Base-by-base conservation (phyloP, 2,888 invertebrate species). In the Drosophila barbarae region DNA sequence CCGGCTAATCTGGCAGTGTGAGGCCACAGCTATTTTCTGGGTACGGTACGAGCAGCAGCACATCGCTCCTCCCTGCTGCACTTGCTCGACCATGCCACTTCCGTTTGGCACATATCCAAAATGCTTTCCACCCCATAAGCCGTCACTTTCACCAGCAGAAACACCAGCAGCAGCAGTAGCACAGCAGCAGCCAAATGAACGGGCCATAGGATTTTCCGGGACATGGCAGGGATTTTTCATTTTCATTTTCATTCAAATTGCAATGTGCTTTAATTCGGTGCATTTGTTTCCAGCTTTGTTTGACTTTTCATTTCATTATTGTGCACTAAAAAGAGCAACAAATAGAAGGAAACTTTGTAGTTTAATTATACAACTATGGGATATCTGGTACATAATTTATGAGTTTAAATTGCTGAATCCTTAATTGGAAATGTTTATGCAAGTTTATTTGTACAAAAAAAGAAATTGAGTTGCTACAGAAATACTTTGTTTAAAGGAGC, bases 251-350 rank as follows among this genome's bases (percentile, higher is more conserved):
- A 75, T 64, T 73, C 59, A 39, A 71, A 64, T 60, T 61, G 60
- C 38, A 57, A 69, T 55, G 76, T 52, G 54, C 71, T 63, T 69
- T 64, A 66, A 77, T 80, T 80, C 61, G 55, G 30, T 68, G 67
- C 39, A 58, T 26, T 67, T 69, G 64, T 51, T 61, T 41, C n/a
- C 51, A 57, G 59, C 53, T 52, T 58, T 75, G 63, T 69, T 71
- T 70, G 65, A 71, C 71, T 84, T 84, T 77, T 81, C 65, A 84
- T 77, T 81, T 81, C 73, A 81, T 81, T 80, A 73, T 58, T 63
- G 57, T 54, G 69, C 34, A 10, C 56, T 42, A 28, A 38, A 52
- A 64, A 73, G 50, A 38, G 36, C 50, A 57, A 57, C 50, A 13
- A 32, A 13, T 50, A 51, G 12, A 23, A 15, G 38, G 5, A 9